phyloP scores from a whole-genome alignment of 1,140 invertebrate species.

The Holcopasites calliopsidis region DNA sequence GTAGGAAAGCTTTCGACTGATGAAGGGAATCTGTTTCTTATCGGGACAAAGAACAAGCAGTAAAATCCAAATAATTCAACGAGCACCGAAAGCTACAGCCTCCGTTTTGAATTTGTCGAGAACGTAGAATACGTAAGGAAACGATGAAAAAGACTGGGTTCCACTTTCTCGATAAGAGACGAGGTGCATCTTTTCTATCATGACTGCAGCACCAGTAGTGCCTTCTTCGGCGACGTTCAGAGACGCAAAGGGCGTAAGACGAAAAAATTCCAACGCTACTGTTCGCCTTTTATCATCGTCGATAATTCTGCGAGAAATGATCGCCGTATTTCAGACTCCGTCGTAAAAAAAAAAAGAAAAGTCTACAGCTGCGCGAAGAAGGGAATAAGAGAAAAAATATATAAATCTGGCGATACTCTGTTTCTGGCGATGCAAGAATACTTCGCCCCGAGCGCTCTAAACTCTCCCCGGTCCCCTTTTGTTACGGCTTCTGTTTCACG shows the following conservation, averaged over 20 bases:
- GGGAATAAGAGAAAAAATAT: not conserved
- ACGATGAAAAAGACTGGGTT: not conserved
- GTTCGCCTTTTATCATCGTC: not conserved
- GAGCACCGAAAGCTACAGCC: not conserved
- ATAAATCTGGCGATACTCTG: constrained; percentile 15
- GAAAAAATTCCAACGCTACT: not conserved
- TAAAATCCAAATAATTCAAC: not conserved
- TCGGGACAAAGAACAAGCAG: not conserved
- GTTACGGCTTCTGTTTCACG: constrained; percentile 54
- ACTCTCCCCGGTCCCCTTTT: not conserved
- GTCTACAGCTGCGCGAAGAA: not conserved
- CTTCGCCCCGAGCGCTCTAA: not conserved
- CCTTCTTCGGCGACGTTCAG: no score
- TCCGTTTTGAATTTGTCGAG: not conserved
- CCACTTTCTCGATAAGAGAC: not conserved
- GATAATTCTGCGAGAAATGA: not conserved
- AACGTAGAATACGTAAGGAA: not conserved
- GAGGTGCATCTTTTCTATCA: not conserved
- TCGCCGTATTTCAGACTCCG: not conserved
- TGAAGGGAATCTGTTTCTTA: not conserved
- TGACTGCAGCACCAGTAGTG: not conserved
- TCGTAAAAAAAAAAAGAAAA: no score
- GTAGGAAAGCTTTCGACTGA: not conserved
- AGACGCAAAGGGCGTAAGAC: no score
- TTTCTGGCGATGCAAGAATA: not conserved